Evolutionary conservation across 2,797 vertebrate species (phyloP).

Genomic region (Sebastes miniatus): DNA sequence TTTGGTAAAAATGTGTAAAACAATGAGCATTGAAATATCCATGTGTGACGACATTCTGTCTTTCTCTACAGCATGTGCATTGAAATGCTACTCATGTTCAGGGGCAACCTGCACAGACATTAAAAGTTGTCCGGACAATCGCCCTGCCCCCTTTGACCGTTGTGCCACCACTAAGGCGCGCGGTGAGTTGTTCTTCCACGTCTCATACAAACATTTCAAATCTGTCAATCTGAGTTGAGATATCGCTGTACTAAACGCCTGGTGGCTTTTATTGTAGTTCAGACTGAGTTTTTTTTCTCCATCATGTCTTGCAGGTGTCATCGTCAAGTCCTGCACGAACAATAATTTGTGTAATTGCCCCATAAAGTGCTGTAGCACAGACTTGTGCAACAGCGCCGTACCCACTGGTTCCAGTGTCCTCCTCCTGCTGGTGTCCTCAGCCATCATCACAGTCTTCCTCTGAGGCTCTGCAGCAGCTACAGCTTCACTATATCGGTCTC

Average conservation of each 20-base stretch:
- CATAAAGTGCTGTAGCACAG: slow-evolving; percentile 5
- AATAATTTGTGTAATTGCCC: rapidly evolving
- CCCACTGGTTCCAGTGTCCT: slow-evolving; percentile 13
- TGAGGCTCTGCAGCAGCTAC: slow-evolving; percentile 1
- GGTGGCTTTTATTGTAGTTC: no score
- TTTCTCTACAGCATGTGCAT: slow-evolving; percentile 21
- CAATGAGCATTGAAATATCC: no score
- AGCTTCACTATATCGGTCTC: background rate
- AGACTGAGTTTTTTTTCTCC: no score
- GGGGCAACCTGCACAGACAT: background rate
- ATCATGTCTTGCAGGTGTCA: no score
- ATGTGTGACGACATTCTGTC: background rate
- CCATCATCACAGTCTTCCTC: slow-evolving; percentile 7
- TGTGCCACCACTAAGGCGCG: rapidly evolving
- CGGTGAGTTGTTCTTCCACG: background rate
- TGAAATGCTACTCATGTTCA: background rate
- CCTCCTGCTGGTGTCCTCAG: slow-evolving; percentile 34
- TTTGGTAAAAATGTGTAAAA: no score
- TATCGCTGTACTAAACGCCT: no score
- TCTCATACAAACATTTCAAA: background rate
- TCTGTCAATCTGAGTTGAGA: background rate
- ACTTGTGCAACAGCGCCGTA: slow-evolving; percentile 32
- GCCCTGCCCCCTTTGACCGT: rapidly evolving
- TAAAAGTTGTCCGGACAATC: rapidly evolving
- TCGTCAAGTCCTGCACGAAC: no score